phyloP scores from a whole-genome alignment of 1,140 invertebrate genomes.

The Trypoxylus dichotomus region DNA sequence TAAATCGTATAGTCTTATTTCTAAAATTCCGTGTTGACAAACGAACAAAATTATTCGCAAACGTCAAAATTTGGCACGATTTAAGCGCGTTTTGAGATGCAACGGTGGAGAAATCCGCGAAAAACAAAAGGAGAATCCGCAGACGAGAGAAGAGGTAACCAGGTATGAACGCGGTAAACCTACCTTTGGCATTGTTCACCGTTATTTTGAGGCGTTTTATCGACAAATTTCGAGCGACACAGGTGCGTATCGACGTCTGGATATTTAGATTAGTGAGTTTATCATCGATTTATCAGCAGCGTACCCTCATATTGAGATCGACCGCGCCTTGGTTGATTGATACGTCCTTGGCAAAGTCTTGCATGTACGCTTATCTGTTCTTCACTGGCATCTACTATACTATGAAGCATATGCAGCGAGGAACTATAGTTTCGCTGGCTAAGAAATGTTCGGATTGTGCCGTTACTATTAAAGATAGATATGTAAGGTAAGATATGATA shows the following conservation, averaged over 20 bases:
- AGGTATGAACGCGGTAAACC: constrained; percentile 20
- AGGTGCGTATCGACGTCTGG: neutral
- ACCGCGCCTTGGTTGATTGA: neutral
- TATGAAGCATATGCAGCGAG: constrained; percentile 13
- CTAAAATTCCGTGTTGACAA: neutral
- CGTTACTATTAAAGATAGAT: neutral
- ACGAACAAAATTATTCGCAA: constrained; percentile 18
- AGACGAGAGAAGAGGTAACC: neutral
- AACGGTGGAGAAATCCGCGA: neutral
- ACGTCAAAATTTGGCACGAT: constrained; percentile 1
- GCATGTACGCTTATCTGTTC: constrained; percentile 18
- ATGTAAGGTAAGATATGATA: neutral
- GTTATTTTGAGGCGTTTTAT: constrained; percentile 24
- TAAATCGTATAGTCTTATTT: neutral
- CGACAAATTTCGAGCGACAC: constrained; percentile 21
- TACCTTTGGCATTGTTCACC: constrained; percentile 23
- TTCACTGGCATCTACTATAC: neutral
- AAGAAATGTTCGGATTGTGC: neutral
- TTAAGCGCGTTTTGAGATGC: constrained; percentile 4
- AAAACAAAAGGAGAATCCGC: neutral
- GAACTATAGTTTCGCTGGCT: constrained; percentile 14
- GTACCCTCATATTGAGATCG: neutral
- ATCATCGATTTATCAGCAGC: neutral
- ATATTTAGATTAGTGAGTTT: neutral
- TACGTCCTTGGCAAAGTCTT: neutral